These are phyloP conservation scores for Radopholus similis DNA, from an alignment of 1,140 invertebrate species.

Conservation along the genomic window DNA sequence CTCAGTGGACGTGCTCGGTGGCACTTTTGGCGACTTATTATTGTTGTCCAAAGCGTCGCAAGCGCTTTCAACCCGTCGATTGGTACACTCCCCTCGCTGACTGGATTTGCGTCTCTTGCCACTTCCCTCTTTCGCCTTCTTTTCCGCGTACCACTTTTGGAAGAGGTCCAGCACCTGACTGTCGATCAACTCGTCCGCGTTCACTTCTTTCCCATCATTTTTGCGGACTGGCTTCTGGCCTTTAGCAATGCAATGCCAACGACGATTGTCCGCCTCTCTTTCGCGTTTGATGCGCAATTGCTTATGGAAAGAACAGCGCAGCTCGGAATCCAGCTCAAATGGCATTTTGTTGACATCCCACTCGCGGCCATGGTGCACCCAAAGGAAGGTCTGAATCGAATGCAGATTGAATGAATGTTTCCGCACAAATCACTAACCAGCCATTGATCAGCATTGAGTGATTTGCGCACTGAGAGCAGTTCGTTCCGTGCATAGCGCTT, in stretches of 20 bases:
- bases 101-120: neutral
- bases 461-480: neutral
- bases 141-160: neutral
- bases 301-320: neutral
- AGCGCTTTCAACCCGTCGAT: neutral
- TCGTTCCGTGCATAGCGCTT: neutral
- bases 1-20: too few relatives aligned
- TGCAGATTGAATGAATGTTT: neutral
- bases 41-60: neutral
- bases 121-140: neutral
- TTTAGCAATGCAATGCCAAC: neutral
- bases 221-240: neutral
- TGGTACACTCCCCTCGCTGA: neutral
- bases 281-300: neutral
- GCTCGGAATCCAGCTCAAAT: conserved; percentile 9
- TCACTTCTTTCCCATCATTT: neutral
- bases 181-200: too few relatives aligned
- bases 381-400: conserved; percentile 10
- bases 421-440: neutral
- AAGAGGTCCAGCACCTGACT: too few relatives aligned
- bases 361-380: neutral
- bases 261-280: neutral
- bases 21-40: too few relatives aligned
- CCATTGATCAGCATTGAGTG: conserved; percentile 3
- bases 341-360: conserved; percentile 13